Percentiles rank a stretch among this genome's conserved stretches.
Evolutionary conservation across 2,113 vertebrate species (phyloP).

Genomic region (Leptocoma aspasia): DNA sequence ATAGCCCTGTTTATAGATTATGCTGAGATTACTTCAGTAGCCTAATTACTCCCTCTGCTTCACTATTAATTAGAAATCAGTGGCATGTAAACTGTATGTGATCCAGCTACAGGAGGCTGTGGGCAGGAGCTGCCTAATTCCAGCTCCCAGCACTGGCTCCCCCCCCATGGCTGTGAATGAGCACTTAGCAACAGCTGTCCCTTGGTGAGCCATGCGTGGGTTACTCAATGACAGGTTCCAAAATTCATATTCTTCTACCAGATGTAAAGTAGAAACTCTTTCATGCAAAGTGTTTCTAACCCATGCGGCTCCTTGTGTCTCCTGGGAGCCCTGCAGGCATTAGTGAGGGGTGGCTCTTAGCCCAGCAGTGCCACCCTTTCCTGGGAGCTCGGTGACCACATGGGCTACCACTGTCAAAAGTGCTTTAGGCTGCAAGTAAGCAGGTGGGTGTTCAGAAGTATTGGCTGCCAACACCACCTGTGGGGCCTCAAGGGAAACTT

Average conservation of each 20-base stretch:
- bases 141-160: neutral
- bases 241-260: neutral
- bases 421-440: neutral
- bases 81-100: rapidly evolving
- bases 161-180: neutral
- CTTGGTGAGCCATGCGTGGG: neutral
- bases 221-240: neutral
- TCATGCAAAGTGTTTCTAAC: neutral
- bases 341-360: neutral
- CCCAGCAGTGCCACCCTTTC: neutral
- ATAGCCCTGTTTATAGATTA: neutral
- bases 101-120: neutral
- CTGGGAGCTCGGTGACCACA: neutral
- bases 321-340: neutral
- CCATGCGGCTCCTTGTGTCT: rapidly evolving
- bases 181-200: neutral
- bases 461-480: conserved; percentile 14
- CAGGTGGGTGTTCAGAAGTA: neutral
- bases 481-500: neutral
- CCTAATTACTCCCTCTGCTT: neutral
- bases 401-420: neutral
- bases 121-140: neutral
- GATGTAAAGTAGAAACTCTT: neutral
- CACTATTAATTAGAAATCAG: neutral
- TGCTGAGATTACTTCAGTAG: neutral